Evolutionary conservation across 2,113 vertebrate genomes (phyloP), one percentile per base, ranked within the genome.

Genomic region (Apistogramma diplotaenia): DNA sequence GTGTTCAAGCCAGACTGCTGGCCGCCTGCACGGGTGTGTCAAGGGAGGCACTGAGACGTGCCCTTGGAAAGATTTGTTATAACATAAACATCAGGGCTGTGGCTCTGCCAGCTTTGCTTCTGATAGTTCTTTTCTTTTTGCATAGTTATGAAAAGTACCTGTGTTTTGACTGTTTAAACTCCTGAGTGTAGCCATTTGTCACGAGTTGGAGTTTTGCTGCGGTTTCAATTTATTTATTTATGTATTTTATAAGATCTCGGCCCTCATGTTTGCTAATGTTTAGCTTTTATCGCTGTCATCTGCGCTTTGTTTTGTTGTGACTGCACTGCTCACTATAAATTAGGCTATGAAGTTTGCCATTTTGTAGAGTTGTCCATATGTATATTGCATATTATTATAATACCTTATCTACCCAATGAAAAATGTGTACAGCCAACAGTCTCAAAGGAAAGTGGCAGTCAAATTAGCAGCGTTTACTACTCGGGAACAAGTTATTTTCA

Each of bases 41-140:
- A 9, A 49, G 21, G 31, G 43, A 71, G 74, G 6, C 29, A 21
- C 40, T 5, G 25, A 67, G 60, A 70, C 4, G 79, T 78, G 87
- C 88, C 89, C 89, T 92, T 81, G 61, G 27, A 76, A 49, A 72
- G 74, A 89, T 71, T 71, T 85, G 85, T 87, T 85, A n/a, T 86
- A 76, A 80, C 76, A 65, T 87, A 90, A 94, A 94, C 91, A 92
- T 13, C 4, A 8, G 53, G n/a, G 49, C 25, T 27, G 54, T 31
- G 16, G 21, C 29, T 58, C 51, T 62, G 33, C 46, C 56, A 49
- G 78, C 74, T 43, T 35, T 57, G 46, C 53, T 11, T 6, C 76
- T 78, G 80, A 72, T 51, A 81, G n/a, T 19, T 40, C 8, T 60
- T 19, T 18, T 70, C 31, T 19, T 13, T 70, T 51, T 33, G 4